phyloP scores from a whole-genome alignment of 2,888 invertebrate genomes.

The Antheraea yamamai region DNA sequence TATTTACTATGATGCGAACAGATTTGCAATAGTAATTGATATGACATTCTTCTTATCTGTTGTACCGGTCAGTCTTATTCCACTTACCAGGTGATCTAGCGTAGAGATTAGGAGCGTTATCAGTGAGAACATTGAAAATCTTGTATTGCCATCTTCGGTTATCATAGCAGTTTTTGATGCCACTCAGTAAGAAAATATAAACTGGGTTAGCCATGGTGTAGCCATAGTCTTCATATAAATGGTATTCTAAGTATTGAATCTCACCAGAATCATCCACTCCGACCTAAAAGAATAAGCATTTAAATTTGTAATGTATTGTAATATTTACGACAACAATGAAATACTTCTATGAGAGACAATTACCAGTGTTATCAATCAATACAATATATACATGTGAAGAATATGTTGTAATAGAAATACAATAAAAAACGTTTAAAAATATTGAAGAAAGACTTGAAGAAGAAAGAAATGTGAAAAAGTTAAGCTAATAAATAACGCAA shows the following conservation, averaged over 20 bases:
- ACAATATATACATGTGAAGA: no score
- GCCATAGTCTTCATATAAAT: conserved; percentile 81
- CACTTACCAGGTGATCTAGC: conserved; percentile 85
- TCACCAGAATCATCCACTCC: conserved; percentile 84
- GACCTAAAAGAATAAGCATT: conserved; percentile 46
- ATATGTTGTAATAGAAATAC: no score
- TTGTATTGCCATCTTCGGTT: conserved; percentile 65
- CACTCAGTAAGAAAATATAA: conserved; percentile 44
- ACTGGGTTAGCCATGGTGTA: conserved; percentile 79
- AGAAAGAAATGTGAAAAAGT: no score
- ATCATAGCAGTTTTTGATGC: conserved; percentile 84
- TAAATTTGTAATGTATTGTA: no score
- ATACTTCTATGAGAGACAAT: no score
- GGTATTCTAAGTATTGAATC: conserved; percentile 84
- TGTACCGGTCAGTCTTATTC: background rate
- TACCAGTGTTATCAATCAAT: no score
- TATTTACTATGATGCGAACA: no score
- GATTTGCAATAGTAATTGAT: no score
- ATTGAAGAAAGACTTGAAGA: no score
- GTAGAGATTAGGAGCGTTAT: conserved; percentile 84
- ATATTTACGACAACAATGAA: background rate
- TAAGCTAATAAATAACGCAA: no score
- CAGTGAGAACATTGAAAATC: conserved; percentile 79
- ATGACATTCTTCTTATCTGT: no score
- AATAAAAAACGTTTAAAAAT: no score